These are phyloP conservation scores for Chionoecetes opilio DNA, from an alignment of 1,140 invertebrate genomes.

Conservation along the genomic window DNA sequence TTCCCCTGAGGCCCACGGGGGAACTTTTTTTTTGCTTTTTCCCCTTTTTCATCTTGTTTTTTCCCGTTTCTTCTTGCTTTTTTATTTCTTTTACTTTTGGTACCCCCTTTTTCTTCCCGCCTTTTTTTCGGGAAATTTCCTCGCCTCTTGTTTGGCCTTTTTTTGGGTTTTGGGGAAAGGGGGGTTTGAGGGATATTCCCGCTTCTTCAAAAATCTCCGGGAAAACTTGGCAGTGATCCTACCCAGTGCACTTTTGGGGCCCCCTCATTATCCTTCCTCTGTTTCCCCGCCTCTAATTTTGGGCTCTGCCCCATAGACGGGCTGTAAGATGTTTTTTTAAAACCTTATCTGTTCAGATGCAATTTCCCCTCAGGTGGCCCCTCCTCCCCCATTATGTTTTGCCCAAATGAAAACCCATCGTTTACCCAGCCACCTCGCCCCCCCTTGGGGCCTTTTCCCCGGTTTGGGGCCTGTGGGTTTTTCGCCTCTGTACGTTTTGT, in stretches of 20 bases:
- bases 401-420: neutral
- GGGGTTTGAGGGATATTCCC: neutral
- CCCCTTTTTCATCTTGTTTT: neutral
- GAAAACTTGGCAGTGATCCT: neutral
- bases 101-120: neutral
- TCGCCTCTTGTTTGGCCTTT: neutral
- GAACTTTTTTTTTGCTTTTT: constrained; percentile 22
- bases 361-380: neutral
- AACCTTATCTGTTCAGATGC: neutral
- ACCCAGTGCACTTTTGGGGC: no score
- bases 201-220: neutral
- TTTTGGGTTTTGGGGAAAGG: neutral
- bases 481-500: neutral
- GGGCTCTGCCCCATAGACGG: no score
- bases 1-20: constrained; percentile 23
- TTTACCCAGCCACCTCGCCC: neutral
- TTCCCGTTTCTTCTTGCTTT: neutral
- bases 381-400: neutral
- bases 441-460: neutral
- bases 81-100: neutral
- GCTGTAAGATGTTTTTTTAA: no score
- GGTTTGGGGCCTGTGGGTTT: neutral
- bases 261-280: no score
- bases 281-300: no score
- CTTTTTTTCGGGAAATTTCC: neutral